These are phyloP conservation scores for Acropora yongei DNA, from an alignment of 64 coral and sea anemone genomes.

Conservation along the genomic window DNA sequence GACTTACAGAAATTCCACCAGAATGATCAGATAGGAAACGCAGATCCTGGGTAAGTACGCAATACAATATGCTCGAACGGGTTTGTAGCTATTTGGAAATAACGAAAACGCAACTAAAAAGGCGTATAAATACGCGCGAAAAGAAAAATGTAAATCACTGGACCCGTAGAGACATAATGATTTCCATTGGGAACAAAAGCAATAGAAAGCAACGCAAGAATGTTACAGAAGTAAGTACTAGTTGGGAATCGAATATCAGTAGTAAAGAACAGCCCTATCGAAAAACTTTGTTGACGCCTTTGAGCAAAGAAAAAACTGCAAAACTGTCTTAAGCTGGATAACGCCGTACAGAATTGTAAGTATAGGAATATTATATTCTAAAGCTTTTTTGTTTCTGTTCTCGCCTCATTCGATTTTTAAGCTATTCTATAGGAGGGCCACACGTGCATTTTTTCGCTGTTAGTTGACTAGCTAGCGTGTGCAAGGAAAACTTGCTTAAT, in stretches of 20 bases:
- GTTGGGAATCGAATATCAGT: background rate
- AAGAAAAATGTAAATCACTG: too few relatives aligned
- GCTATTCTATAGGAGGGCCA: background rate
- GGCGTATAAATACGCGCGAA: too few relatives aligned
- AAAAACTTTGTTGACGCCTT: background rate
- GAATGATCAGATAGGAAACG: too few relatives aligned
- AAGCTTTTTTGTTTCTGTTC: background rate
- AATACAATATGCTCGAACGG: too few relatives aligned
- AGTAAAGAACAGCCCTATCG: background rate
- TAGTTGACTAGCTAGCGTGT: conserved; percentile 3
- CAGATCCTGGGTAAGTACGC: too few relatives aligned
- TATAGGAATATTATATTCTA: background rate
- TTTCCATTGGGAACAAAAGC: too few relatives aligned
- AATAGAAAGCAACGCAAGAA: too few relatives aligned
- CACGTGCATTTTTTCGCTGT: background rate
- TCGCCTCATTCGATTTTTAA: background rate
- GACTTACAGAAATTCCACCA: too few relatives aligned
- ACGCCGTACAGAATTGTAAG: background rate
- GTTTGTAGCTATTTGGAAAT: too few relatives aligned
- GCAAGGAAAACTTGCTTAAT: background rate
- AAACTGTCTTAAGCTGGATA: background rate
- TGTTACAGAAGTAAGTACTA: background rate
- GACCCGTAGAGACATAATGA: too few relatives aligned
- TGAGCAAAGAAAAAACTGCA: background rate
- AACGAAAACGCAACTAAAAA: too few relatives aligned